A percentile compares a stretch with the other conserved stretches of the same genome.
These are phyloP conservation scores for Coelinius sp. DNA, from an alignment of 2,888 invertebrate genomes.

Conservation along the genomic window DNA sequence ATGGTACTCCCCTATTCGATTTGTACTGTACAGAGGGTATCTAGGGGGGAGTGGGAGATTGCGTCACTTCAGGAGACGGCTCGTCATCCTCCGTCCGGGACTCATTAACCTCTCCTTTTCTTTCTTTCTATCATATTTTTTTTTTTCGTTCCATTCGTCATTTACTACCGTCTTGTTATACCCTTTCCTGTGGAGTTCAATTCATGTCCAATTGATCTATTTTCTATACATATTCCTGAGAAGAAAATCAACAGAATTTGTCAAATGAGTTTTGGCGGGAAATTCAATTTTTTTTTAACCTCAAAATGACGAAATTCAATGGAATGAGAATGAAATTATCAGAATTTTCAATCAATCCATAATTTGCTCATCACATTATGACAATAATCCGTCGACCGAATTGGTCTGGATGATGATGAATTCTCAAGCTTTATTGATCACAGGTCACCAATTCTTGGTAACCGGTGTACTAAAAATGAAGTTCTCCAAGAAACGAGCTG, in stretches of 20 bases:
- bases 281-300: too few species aligned
- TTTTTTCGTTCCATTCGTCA: neutral
- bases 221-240: too few species aligned
- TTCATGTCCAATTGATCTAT: neutral
- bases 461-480: neutral
- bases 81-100: constrained; percentile 57
- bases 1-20: constrained; percentile 6
- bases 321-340: too few species aligned
- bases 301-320: too few species aligned
- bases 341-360: too few species aligned
- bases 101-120: constrained; percentile 53
- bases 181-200: constrained; percentile 20
- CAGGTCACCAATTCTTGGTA: constrained; percentile 39
- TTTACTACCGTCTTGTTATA: neutral
- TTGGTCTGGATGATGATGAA: constrained; percentile 24
- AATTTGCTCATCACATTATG: too few species aligned
- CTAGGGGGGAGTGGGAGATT: constrained; percentile 44
- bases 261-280: too few species aligned
- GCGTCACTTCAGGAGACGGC: constrained; percentile 56
- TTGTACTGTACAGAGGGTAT: constrained; percentile 1
- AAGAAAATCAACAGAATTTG: too few species aligned
- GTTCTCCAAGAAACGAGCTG: neutral
- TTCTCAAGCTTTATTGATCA: constrained; percentile 32
- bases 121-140: constrained; percentile 4
- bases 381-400: too few species aligned